These are phyloP conservation scores for Anhinga rufa DNA, from an alignment of 2,113 vertebrate species.

Conservation along the genomic window DNA sequence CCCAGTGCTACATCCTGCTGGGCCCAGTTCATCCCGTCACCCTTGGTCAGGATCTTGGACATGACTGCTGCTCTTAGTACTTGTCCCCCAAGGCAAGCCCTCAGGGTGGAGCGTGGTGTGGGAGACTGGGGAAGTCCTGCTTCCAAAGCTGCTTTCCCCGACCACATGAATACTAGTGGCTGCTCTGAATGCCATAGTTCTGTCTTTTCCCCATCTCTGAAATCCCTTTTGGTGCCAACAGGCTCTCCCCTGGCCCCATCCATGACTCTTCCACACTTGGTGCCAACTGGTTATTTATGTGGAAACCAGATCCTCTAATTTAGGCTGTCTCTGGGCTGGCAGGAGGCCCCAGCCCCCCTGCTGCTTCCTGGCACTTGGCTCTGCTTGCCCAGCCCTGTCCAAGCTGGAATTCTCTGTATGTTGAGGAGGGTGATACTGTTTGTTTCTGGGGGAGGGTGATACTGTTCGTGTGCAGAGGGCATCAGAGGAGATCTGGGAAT, in stretches of 20 bases:
- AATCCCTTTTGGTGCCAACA: not conserved
- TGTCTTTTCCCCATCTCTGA: not conserved
- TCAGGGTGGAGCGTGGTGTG: rapidly evolving
- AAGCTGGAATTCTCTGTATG: not conserved
- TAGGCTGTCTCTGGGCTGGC: not conserved
- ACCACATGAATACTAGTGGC: not conserved
- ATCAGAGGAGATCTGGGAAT: not conserved
- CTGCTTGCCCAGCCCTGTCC: not conserved
- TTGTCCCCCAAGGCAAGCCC: not conserved
- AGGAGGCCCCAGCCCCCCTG: not conserved
- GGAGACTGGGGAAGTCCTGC: not conserved
- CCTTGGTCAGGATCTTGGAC: not conserved
- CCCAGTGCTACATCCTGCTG: not conserved
- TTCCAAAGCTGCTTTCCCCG: not conserved
- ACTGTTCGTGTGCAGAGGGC: not conserved
- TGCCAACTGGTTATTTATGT: not conserved
- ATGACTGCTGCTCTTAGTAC: not conserved
- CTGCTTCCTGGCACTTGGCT: not conserved
- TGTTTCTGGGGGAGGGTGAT: not conserved
- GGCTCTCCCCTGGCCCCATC: not conserved
- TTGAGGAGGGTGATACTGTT: not conserved
- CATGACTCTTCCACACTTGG: not conserved
- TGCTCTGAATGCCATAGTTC: not conserved
- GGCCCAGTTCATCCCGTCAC: not conserved
- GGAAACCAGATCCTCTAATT: not conserved